Percentiles rank a stretch among this genome's conserved stretches.
Conservation (phyloP, 2,888 invertebrate species). For the Pyrochroa serraticornis region DNA sequence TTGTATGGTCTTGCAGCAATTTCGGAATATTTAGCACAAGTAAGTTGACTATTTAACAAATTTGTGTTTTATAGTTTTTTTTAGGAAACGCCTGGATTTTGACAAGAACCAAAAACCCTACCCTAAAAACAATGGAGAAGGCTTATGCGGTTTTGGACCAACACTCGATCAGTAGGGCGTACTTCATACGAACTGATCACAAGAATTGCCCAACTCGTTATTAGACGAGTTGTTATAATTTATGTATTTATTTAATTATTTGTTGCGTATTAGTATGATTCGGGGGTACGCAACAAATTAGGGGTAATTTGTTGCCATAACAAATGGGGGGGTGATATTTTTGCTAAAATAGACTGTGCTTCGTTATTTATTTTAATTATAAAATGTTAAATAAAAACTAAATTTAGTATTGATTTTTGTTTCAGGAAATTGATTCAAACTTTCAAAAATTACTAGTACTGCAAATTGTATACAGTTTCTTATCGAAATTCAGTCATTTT, state of each 20-base stretch:
- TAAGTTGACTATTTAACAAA: conserved; percentile 48
- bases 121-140: conserved; percentile 63
- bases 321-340: too few species aligned
- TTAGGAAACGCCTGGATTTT: conserved; percentile 66
- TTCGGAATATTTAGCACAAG: conserved; percentile 63
- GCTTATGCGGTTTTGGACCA: conserved; percentile 65
- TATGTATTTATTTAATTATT: not conserved
- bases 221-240: not conserved
- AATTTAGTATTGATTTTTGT: too few species aligned
- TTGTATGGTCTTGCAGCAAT: conserved; percentile 68
- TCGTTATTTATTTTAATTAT: not conserved
- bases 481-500: too few species aligned
- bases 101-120: conserved; percentile 66
- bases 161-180: conserved; percentile 64
- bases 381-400: not conserved
- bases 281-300: too few species aligned
- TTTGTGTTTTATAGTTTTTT: conserved; percentile 37
- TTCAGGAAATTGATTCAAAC: too few species aligned
- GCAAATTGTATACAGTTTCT: too few species aligned
- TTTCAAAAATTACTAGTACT: too few species aligned
- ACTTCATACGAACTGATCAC: conserved; percentile 69
- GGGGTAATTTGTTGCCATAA: too few species aligned
- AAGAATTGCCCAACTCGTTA: conserved; percentile 59
- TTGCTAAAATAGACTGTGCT: too few species aligned
- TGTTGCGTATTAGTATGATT: too few species aligned